Conservation (phyloP, 1,140 invertebrate genomes). For the Brachionus sp. region DNA sequence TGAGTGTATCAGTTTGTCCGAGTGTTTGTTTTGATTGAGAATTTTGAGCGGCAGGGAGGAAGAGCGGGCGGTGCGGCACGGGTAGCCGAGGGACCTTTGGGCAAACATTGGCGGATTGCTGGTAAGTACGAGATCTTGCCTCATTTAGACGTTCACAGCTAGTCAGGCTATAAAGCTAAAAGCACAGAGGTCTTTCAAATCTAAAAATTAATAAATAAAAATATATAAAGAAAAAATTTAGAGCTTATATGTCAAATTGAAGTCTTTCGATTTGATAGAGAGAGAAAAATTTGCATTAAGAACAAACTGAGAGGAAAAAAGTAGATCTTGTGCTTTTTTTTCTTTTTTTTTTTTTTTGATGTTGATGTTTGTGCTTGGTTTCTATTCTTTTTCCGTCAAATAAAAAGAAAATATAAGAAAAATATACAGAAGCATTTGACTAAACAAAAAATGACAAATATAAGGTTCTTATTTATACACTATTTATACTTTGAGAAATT, state of each 20-base stretch:
- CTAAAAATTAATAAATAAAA: neutral
- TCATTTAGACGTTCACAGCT: slow-evolving; percentile 10
- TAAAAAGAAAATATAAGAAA: neutral
- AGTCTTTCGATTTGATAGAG: neutral
- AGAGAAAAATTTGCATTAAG: neutral
- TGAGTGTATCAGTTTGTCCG: neutral
- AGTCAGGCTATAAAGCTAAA: neutral
- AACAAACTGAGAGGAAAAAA: neutral
- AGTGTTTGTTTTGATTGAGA: neutral
- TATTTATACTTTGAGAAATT: too few relatives aligned
- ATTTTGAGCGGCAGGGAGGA: slow-evolving; percentile 20
- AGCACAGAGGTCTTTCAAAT: neutral
- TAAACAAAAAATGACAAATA: too few relatives aligned
- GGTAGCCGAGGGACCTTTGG: neutral
- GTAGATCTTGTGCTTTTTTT: neutral
- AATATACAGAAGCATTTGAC: neutral
- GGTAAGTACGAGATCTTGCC: slow-evolving; percentile 20
- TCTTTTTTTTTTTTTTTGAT: neutral
- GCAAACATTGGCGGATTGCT: neutral
- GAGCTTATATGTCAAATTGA: neutral
- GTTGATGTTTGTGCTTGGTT: neutral
- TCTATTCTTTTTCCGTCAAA: neutral
- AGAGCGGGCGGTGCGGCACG: neutral
- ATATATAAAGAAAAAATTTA: neutral
- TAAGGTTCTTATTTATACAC: too few relatives aligned